Base-by-base conservation (phyloP, 2,888 invertebrate species). In the Hypomecis atomaria region DNA sequence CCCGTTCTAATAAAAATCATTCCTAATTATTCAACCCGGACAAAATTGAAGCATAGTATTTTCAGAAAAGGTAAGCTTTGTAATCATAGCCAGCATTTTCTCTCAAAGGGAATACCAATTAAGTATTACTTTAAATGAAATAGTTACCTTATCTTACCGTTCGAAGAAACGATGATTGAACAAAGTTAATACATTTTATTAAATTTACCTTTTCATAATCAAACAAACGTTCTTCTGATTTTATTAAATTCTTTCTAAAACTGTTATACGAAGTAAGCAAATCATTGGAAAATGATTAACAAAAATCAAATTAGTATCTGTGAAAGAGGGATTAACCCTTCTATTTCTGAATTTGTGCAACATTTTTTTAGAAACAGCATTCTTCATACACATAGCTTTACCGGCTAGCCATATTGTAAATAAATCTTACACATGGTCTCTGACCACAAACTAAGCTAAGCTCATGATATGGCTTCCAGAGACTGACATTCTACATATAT, bases 171-270 rank as follows among this genome's bases (percentile, higher is more conserved):
- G 36, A 53, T 62, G 55, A 66, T 65, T 50, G 56, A 43, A 62
- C 42, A 36, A 57, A 66, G 55, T 62, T 62, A 62, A 53, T 61
- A 13, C 37, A 56, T 49, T 62, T 59, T 48, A 62, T 59, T 33
- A 47, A 59, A 64, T 61, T 61, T 61, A 62, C 50, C 50, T 61
- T 67, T 63, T 36, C 43, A 42, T 57, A 40, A 54, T 62, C 52
- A 64, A 63, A 67, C 54, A 60, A 60, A 13, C 62, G 58, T 62
- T 49, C 38, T 58, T 45, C 50, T 33, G 45, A 63, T 62, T 62
- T 68, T 37, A 66, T 65, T 58, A 60, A 40, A 40, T 38, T 40
- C 13, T 5, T 23, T 23, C 6, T 23, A 6, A 10, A 37, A 50
- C 11, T 37, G 37, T 37, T 50, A 37, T 11, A 37, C 7, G 37